These are phyloP conservation scores for Eupithecia pulchellata DNA, from an alignment of 2,888 invertebrate genomes.

Conservation along the genomic window DNA sequence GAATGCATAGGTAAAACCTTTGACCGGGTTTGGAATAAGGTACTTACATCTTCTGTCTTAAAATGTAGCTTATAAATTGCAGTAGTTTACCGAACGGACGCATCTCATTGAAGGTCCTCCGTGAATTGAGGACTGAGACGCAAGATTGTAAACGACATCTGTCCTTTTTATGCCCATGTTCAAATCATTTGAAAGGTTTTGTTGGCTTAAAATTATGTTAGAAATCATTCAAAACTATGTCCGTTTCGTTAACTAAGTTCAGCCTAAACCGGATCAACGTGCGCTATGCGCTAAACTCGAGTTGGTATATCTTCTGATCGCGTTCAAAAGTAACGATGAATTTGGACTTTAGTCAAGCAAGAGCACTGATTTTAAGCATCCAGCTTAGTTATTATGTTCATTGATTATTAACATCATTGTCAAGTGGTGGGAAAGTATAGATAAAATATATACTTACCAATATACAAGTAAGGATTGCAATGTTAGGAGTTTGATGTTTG, in stretches of 20 bases:
- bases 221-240: not conserved
- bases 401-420: not conserved
- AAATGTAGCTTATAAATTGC: constrained; percentile 9
- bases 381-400: not conserved
- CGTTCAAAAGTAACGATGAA: too few species aligned
- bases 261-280: too few species aligned
- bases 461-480: not conserved
- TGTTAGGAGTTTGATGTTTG: not conserved
- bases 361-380: too few species aligned
- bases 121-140: constrained; percentile 20
- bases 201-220: not conserved
- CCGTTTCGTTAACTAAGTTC: not conserved
- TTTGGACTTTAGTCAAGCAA: not conserved
- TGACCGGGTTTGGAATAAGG: not conserved
- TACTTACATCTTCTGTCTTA: not conserved
- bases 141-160: too few species aligned
- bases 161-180: not conserved
- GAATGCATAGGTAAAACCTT: not conserved
- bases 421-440: not conserved
- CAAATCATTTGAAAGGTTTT: not conserved
- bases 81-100: constrained; percentile 46
- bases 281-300: too few species aligned
- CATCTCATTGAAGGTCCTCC: constrained; percentile 47
- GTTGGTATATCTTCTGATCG: too few species aligned
- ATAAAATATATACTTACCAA: not conserved